Conservation (phyloP, 2,113 vertebrate species). For the Ameiurus melas region DNA sequence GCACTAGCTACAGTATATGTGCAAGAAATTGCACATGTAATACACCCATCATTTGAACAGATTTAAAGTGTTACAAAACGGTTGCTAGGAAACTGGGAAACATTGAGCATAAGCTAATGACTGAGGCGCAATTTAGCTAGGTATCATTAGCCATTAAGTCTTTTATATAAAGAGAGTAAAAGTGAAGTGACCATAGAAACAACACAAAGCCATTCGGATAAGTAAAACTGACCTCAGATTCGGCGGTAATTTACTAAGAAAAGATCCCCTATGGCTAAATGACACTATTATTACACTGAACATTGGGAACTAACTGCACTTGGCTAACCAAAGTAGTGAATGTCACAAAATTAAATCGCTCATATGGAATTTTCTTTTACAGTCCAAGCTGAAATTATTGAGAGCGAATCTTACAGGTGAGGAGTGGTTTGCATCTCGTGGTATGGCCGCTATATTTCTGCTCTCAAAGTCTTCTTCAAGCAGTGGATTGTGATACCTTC, state of each 20-base stretch:
- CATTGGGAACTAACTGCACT: background rate
- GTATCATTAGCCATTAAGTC: background rate
- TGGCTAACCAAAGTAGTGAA: background rate
- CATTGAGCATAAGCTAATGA: background rate
- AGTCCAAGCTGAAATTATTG: too few relatives aligned
- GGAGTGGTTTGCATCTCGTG: too few relatives aligned
- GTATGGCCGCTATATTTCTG: too few relatives aligned
- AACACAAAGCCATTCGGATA: background rate
- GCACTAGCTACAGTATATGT: background rate
- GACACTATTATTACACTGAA: background rate
- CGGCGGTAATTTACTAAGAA: background rate
- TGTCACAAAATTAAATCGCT: background rate
- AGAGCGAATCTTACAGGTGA: too few relatives aligned
- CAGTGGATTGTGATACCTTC: too few relatives aligned
- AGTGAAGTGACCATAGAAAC: background rate
- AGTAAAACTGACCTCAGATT: background rate
- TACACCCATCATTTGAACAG: background rate
- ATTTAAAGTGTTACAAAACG: too few relatives aligned
- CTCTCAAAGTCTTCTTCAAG: too few relatives aligned
- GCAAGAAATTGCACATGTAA: background rate
- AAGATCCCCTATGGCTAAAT: background rate
- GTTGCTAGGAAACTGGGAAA: constrained; percentile 14
- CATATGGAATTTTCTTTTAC: background rate
- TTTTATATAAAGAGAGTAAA: constrained; percentile 3
- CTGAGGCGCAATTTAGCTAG: background rate